These are phyloP conservation scores for Petrocephalus schoutedeni DNA, from an alignment of 2,797 vertebrate species.

Conservation along the genomic window DNA sequence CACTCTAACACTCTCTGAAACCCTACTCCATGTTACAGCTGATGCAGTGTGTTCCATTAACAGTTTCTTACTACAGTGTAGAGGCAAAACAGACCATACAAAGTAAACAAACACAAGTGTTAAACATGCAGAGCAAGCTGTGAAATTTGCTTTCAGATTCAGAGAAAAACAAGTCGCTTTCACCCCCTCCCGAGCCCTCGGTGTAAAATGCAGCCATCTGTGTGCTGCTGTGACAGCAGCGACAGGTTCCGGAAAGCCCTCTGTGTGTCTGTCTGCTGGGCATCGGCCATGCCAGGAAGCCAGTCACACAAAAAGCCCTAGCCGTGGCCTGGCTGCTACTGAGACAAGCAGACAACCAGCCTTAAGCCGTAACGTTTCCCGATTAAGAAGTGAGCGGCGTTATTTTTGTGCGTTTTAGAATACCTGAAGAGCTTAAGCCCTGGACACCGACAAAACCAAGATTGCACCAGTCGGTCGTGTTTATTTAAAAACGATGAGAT, in stretches of 20 bases:
- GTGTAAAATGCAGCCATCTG: conserved; percentile 9
- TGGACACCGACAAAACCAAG: not conserved
- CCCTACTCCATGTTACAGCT: not conserved
- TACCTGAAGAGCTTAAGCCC: not conserved
- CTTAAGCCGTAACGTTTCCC: not conserved
- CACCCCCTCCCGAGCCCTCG: not conserved
- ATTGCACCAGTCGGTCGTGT: not conserved
- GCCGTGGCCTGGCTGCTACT: not conserved
- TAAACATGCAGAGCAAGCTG: conserved; percentile 10
- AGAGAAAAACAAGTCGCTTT: not conserved
- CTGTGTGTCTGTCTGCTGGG: conserved; percentile 15
- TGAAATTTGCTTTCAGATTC: not conserved
- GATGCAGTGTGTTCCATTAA: not conserved
- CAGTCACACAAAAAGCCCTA: not conserved
- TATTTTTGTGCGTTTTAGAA: not conserved
- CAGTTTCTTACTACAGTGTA: not conserved
- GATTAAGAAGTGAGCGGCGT: not conserved
- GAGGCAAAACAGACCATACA: not conserved
- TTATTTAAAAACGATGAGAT: not conserved
- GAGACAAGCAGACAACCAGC: not conserved
- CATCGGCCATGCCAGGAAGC: conserved; percentile 12
- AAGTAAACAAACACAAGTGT: conserved; percentile 3
- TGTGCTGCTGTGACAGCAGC: conserved; percentile 9
- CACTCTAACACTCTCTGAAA: not conserved
- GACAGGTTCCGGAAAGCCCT: conserved; percentile 22